These are phyloP conservation scores for Apis florea DNA, from an alignment of 1,140 invertebrate genomes.

Conservation along the genomic window DNA sequence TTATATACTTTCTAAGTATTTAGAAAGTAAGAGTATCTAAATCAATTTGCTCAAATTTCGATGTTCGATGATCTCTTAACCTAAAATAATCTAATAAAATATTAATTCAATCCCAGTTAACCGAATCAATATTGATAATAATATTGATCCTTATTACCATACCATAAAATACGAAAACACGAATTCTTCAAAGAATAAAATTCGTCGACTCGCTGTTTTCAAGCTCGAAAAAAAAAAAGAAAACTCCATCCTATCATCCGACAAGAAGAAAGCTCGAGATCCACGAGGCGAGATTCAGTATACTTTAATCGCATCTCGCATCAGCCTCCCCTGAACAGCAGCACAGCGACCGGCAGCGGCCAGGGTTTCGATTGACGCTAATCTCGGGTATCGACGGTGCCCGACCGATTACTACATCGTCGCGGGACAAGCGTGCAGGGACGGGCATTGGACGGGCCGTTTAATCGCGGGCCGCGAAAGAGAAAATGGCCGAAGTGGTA, in stretches of 20 bases:
- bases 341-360: not conserved
- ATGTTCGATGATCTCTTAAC: no score
- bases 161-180: no score
- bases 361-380: slow-evolving; percentile 27
- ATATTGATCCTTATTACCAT: no score
- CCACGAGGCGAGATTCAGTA: no score
- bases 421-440: not conserved
- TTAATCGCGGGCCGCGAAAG: slow-evolving; percentile 55
- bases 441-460: slow-evolving; percentile 51
- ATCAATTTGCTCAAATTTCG: no score
- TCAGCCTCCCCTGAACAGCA: not conserved
- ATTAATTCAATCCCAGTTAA: no score
- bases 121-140: no score
- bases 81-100: no score
- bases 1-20: not conserved
- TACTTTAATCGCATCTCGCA: not conserved
- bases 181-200: no score
- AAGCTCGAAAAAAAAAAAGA: no score
- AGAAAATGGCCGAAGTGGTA: slow-evolving; percentile 60
- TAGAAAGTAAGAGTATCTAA: no score
- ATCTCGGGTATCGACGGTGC: slow-evolving; percentile 18
- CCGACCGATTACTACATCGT: not conserved
- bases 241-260: not conserved
- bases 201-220: no score
- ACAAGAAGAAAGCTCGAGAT: not conserved